Percentiles rank a stretch among this genome's conserved stretches.
Evolutionary conservation across 2,113 vertebrate genomes (phyloP).

Genomic region (Callorhinus ursinus): DNA sequence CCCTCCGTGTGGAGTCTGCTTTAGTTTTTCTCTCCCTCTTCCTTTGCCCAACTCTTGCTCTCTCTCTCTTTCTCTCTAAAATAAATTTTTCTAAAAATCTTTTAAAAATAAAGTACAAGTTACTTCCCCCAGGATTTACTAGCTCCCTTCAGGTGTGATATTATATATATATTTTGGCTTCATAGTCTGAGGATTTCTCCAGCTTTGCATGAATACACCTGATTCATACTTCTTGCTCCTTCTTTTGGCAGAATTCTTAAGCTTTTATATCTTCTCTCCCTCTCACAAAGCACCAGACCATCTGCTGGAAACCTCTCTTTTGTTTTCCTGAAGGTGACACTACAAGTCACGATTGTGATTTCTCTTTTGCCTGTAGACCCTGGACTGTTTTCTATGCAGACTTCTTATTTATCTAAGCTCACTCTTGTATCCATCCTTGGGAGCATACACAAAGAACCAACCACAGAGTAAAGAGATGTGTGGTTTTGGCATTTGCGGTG

Average conservation of each 20-base stretch:
- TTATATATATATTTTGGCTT: background rate
- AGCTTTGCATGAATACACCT: background rate
- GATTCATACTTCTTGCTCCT: background rate
- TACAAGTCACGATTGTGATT: background rate
- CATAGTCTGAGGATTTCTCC: background rate
- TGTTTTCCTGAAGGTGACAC: background rate
- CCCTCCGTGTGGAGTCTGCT: background rate
- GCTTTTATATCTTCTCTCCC: background rate
- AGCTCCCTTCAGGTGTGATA: background rate
- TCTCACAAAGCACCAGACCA: background rate
- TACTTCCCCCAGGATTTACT: background rate
- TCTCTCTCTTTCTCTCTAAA: background rate
- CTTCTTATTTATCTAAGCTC: background rate
- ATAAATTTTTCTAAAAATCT: background rate
- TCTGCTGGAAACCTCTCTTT: background rate
- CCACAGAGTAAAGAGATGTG: background rate
- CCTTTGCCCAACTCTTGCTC: background rate
- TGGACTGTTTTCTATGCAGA: background rate
- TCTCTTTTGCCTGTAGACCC: background rate
- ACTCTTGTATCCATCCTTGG: too few species aligned
- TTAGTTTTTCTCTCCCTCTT: background rate
- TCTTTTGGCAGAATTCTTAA: background rate
- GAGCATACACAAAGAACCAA: background rate
- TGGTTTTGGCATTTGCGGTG: background rate
- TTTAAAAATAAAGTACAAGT: background rate